phyloP scores from a whole-genome alignment of 2,888 invertebrate genomes.

The Drosophila prostipennis region DNA sequence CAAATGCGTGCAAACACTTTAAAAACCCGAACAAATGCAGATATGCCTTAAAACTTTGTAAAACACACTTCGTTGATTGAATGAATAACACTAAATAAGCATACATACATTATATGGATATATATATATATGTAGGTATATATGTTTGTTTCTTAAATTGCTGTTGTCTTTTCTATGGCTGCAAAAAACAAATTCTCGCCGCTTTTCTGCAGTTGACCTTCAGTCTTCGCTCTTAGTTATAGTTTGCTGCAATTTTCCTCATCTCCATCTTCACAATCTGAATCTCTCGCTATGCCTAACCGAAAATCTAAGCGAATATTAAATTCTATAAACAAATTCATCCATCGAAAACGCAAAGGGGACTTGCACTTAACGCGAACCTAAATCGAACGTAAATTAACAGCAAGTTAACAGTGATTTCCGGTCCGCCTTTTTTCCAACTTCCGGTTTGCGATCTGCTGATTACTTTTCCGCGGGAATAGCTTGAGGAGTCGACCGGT shows the following conservation, averaged over 20 bases:
- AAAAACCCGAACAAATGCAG: constrained; percentile 29
- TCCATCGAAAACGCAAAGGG: constrained; percentile 51
- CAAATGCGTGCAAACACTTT: constrained; percentile 24
- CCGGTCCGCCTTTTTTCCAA: constrained; percentile 11
- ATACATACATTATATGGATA: constrained; percentile 13
- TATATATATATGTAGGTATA: constrained; percentile 31
- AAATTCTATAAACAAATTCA: constrained; percentile 57
- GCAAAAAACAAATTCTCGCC: constrained; percentile 32
- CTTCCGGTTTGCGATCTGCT: constrained; percentile 24
- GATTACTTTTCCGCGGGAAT: constrained; percentile 52
- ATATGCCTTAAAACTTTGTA: constrained; percentile 20
- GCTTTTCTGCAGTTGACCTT: constrained; percentile 68
- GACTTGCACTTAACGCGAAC: constrained; percentile 59
- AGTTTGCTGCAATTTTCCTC: constrained; percentile 36
- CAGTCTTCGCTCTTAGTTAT: constrained; percentile 71
- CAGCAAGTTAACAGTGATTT: constrained; percentile 50
- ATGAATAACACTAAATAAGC: constrained; percentile 34
- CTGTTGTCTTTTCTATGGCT: constrained; percentile 74
- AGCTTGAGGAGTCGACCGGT: constrained; percentile 22
- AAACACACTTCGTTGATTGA: constrained; percentile 37
- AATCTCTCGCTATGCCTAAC: constrained; percentile 37
- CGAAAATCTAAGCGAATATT: constrained; percentile 44
- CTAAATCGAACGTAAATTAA: constrained; percentile 50
- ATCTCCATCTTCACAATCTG: constrained; percentile 6
- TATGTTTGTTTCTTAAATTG: constrained; percentile 42